phyloP scores from a whole-genome alignment of 2,888 invertebrate species.

The Augochlorella aurata region DNA sequence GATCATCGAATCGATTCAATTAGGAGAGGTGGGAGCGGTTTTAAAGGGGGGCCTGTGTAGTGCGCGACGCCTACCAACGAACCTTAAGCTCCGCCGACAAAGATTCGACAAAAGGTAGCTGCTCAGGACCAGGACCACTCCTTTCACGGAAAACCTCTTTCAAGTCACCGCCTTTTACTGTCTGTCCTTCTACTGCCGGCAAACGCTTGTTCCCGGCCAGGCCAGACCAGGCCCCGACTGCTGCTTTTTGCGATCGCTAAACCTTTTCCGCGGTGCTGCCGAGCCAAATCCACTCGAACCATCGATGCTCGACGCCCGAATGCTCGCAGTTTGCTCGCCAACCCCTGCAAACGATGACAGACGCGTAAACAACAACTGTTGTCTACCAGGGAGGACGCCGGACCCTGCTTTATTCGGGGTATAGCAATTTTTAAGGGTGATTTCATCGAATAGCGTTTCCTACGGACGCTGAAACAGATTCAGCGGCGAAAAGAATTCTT shows the following conservation, averaged over 20 bases:
- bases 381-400: not conserved
- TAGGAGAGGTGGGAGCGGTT: conserved; percentile 32
- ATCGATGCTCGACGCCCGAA: conserved; percentile 21
- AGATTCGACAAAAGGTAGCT: conserved; percentile 76
- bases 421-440: not conserved
- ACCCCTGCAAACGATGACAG: conserved; percentile 35
- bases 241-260: conserved; percentile 47
- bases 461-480: not conserved
- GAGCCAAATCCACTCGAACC: conserved; percentile 24
- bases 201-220: conserved; percentile 44
- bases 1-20: conserved; percentile 54
- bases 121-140: conserved; percentile 76
- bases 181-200: conserved; percentile 38
- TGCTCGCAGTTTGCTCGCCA: conserved; percentile 15
- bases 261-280: conserved; percentile 30
- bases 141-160: conserved; percentile 80
- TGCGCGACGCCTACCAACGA: conserved; percentile 42
- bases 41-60: conserved; percentile 33
- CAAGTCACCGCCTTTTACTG: conserved; percentile 79
- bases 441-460: not conserved
- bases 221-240: not conserved
- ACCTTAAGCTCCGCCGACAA: conserved; percentile 69
- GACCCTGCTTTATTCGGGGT: not conserved
- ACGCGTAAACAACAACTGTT: conserved; percentile 5
- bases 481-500: not conserved